Evolutionary conservation across 2,113 vertebrate genomes (phyloP), one percentile per base, ranked within the genome.

Genomic region (Hydrolagus affinis): DNA sequence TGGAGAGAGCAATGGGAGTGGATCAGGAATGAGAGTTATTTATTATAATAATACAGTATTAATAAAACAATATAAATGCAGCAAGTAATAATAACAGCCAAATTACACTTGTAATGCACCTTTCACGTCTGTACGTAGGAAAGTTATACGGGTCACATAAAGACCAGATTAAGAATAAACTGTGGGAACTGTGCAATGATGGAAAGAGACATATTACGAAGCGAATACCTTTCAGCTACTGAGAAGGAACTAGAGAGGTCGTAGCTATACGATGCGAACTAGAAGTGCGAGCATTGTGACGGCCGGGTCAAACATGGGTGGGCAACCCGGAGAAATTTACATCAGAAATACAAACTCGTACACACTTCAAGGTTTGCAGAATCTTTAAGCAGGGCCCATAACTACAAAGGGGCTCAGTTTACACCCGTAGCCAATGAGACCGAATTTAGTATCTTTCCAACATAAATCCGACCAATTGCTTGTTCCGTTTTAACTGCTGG

Each of bases 331-430:
- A 83, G 78, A 83, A 66, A 83, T 14, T 83, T 83, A 83, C 78
- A 83, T 60, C 78, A 83, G 25, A 83, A 83, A 66, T 83, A 83
- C 78, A 83, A 83, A 66, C 11, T 60, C 60, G 32, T 30, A 83
- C 78, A 83, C 78, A 83, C 78, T 83, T 83, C 78, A 83, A 83
- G 78, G 60, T 83, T 66, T 83, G 78, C 78, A 83, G 62, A 11
- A 83, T 30, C 62, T 83, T 83, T 83, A 83, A 83, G 66, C 78
- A 83, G 78, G 78, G 62, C 78, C 44, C 17, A 83, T 64, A 83
- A 83, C 78, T 83, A 83, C 78, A 83, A 83, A 83, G 78, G 44
- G 76, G 78, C 62, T 83, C 78, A 83, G 62, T 83, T 83, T 83
- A 83, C 78, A 83, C 78, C 66, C 28, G 15, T 62, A 83, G 78